Base-by-base conservation (phyloP, 2,113 vertebrate genomes). In the Perccottus glenii region DNA sequence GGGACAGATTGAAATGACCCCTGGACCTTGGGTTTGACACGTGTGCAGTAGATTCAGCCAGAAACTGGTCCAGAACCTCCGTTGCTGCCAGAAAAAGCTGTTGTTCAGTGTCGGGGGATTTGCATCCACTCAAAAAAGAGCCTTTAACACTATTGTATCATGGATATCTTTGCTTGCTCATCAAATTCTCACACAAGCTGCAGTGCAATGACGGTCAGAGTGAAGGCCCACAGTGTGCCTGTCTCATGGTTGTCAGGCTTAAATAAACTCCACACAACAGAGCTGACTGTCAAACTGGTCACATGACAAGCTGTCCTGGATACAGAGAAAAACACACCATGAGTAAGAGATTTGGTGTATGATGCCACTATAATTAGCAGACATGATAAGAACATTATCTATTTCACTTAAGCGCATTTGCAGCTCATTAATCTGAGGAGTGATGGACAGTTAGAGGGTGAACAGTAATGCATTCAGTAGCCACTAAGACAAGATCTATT, bases 141-240 rank as follows among this genome's bases (percentile, higher is more conserved):
- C 84, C 78, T 84, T 89, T 69, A 44, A 87, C 42, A 68, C 64
- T 83, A 85, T 84, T 83, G 83, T 62, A 68, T 55, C 66, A 44
- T 82, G 82, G 87, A 87, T 88, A 78, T 86, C 66, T 90, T 86
- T 86, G 87, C 79, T 62, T 74, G 73, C 70, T 92, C 87, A 87
- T 88, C 88, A 88, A 73, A 88, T 89, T 91, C 84, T 58, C 35
- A 56, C 51, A 48, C 60, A n/a, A 7, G 66, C 80, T 78, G 65
- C 60, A 68, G 61, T 49, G 66, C 76, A 74, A 42, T 61, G 57
- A 59, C 58, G 50, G 73, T 71, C 77, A 63, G 78, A 11, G 42
- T n/a, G 11, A 19, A 58, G 19, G 19, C 19, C 19, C 19, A 27
- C 19, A 27, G 70, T 62, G 42, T 60, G 69, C 65, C 53, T 55